Evolutionary conservation across 2,113 vertebrate species (phyloP).

Genomic region (Turdus rufiventris): DNA sequence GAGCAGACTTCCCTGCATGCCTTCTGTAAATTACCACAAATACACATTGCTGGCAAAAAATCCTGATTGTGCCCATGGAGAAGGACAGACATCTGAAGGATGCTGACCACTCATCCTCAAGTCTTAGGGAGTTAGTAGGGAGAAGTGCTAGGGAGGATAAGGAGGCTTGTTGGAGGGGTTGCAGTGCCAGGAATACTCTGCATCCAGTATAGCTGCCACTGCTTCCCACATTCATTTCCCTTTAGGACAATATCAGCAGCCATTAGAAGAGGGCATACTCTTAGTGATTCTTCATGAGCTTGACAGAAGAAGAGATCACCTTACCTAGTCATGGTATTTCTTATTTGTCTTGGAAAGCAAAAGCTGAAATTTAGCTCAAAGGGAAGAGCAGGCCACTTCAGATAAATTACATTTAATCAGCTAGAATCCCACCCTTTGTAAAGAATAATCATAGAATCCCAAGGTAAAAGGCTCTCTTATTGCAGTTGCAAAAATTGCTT

Average conservation of each 20-base stretch:
- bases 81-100: not conserved
- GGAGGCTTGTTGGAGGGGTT: not conserved
- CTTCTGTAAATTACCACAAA: conserved; percentile 7
- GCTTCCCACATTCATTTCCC: not conserved
- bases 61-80: not conserved
- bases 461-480: conserved; percentile 50
- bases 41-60: not conserved
- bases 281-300: not conserved
- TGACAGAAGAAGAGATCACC: not conserved
- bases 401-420: conserved; percentile 27
- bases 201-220: not conserved
- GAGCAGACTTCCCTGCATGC: not conserved
- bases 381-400: not conserved
- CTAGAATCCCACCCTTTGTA: conserved; percentile 11
- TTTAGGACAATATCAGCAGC: not conserved
- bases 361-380: not conserved
- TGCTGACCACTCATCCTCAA: not conserved
- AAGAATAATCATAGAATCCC: conserved; percentile 27
- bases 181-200: not conserved
- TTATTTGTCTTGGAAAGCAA: conserved; percentile 24
- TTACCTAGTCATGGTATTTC: not conserved
- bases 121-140: not conserved
- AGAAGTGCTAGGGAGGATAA: not conserved
- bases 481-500: conserved; percentile 53
- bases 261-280: not conserved